Evolutionary conservation across 2,113 vertebrate species (phyloP), one percentile per base, ranked within the genome.

Genomic region (Chascanopsetta lugubris): DNA sequence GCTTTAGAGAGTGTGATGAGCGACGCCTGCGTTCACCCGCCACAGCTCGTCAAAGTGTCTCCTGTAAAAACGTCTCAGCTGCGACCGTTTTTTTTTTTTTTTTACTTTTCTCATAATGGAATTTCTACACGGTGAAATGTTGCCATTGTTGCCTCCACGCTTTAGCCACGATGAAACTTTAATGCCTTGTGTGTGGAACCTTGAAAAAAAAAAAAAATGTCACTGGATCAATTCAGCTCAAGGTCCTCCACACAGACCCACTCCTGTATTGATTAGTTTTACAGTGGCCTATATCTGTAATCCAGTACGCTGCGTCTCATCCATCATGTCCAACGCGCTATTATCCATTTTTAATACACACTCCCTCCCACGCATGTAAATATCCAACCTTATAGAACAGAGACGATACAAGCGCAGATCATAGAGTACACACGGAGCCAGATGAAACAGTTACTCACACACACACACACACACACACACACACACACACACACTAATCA

Each of bases 211-310:
- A 58, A 72, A 20, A 56, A 79, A 78, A 76, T 56, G 69, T 51
- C 58, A 60, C 32, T 34, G 36, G 69, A 79, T 86, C 77, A 64
- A 79, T 81, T 24, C 15, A 20, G 61, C 54, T 71, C 80, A 81
- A 74, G 75, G 75, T 77, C 75, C 49, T 48, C 7, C 29, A 61
- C 65, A 62, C 76, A 56, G 56, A 73, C 69, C 47, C 64, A 67
- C 57, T 69, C 48, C 47, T 11, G 47, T 77, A 86, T 86, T 47
- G 84, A 86, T 84, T 48, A 55, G 64, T 32, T 50, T 49, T 6
- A 8, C 59, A 32, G 30, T 24, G 54, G 49, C 49, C 45, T 53
- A 47, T 57, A 38, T 13, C 30, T 64, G 61, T 80, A 78, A 81
- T 74, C 54, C 69, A 64, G 57, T 73, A 30, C 22, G 21, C 45